Base-by-base conservation (phyloP, 2,113 vertebrate genomes). In the Tinamus guttatus region DNA sequence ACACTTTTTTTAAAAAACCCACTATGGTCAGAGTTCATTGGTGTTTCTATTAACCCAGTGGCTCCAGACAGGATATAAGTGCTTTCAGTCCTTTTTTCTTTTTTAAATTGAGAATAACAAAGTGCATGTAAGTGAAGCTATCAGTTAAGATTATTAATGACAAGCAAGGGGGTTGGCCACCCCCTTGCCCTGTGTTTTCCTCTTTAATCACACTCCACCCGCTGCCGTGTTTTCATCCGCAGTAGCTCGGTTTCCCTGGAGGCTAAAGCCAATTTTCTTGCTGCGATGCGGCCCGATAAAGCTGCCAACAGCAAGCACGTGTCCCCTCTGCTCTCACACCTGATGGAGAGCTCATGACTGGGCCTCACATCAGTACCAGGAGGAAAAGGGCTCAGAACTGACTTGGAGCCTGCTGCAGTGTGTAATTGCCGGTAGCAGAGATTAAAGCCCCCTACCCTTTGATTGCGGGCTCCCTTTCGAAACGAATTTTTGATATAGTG, bases 321-420 rank as follows among this genome's bases (percentile, higher is more conserved):
- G 77, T 22, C 49, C 11, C 9, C n/a, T 59, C 80, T 58, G 59
- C 65, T 85, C 90, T 93, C 97, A 94, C 96, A 95, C 95, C 91
- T 47, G 95, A 81, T 4, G 32, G 77, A 11, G 24, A 94, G 68
- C 75, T 15, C 41, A 68, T 11, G 64, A 43, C 47, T 65, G 80
- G 65, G 87, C 56, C 63, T 70, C 38, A 47, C 56, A 40, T 60
- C 54, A 13, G 62, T 27, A 65, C 27, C 17, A 38, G 7, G 28
- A 81, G 67, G 59, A 49, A 88, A 77, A 52, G 58, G 56, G 34
- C 51, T 94, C 71, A 70, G 80, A 75, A 94, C 81, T 87, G 85
- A 93, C 63, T 3, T 49, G 11, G 45, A 70, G 92, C 22, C 90
- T 52, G 83, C 80, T 27, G 75, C 84, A 32, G 83, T 19, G 78